Evolutionary conservation across 1,140 invertebrate genomes (phyloP).

Genomic region (Anagrus nilaparvatae): DNA sequence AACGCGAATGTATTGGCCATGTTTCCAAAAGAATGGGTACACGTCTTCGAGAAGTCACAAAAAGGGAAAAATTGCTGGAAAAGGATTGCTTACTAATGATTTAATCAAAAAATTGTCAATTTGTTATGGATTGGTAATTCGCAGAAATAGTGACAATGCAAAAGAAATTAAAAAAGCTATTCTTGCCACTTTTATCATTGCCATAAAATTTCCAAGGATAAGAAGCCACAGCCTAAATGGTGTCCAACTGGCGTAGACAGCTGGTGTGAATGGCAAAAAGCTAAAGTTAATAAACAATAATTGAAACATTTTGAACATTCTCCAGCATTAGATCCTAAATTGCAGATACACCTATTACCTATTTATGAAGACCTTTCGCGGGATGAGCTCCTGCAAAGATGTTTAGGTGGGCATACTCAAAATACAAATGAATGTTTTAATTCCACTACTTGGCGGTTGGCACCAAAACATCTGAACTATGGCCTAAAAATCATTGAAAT

Average conservation of each 20-base stretch:
- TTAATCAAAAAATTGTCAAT: not conserved
- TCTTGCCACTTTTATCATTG: not conserved
- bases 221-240: slow-evolving; percentile 7
- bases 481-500: slow-evolving; percentile 12
- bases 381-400: slow-evolving; percentile 10
- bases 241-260: slow-evolving; percentile 10
- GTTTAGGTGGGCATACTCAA: slow-evolving; percentile 20
- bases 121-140: not conserved
- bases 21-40: slow-evolving; percentile 10
- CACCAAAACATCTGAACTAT: slow-evolving; percentile 11
- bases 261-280: slow-evolving; percentile 10
- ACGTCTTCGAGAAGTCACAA: not conserved
- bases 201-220: slow-evolving; percentile 10
- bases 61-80: not conserved
- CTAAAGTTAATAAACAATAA: no score
- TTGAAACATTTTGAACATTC: no score
- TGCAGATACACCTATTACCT: slow-evolving; percentile 12
- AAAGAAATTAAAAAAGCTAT: not conserved
- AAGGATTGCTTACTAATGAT: not conserved
- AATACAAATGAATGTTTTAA: slow-evolving; percentile 20
- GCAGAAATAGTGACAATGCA: not conserved
- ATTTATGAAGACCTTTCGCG: slow-evolving; percentile 16
- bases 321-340: slow-evolving; percentile 10
- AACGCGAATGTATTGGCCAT: slow-evolving; percentile 2
- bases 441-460: slow-evolving; percentile 11